A percentile compares a stretch with the other conserved stretches of the same genome.
These are phyloP conservation scores for Agelas oroides DNA, from an alignment of 37 sponge, comb jelly and placozoan genomes.

Conservation along the genomic window DNA sequence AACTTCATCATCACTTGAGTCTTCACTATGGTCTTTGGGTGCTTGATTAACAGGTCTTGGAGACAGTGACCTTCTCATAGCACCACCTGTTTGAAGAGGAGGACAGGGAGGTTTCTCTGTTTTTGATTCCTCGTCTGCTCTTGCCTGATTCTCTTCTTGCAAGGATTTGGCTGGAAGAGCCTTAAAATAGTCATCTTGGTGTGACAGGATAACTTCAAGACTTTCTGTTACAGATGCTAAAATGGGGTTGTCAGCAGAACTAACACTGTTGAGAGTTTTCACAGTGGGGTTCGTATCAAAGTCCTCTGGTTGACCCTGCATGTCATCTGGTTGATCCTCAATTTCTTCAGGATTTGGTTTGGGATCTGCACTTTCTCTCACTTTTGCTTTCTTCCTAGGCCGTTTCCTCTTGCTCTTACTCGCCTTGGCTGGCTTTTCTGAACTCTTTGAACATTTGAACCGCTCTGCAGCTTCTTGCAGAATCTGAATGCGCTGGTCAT, in stretches of 20 bases:
- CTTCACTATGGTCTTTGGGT: neutral
- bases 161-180: neutral
- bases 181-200: neutral
- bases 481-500: neutral
- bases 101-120: too few species aligned
- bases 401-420: too few species aligned
- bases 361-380: neutral
- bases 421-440: too few species aligned
- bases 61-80: too few species aligned
- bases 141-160: neutral
- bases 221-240: too few species aligned
- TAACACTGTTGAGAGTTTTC: neutral
- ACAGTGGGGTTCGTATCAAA: neutral
- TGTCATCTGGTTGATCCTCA: neutral
- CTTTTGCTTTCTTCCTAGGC: neutral
- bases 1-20: too few species aligned
- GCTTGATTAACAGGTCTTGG: neutral
- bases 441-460: neutral
- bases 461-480: conserved; percentile 8
- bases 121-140: neutral
- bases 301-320: neutral
- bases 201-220: neutral
- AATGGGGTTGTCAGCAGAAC: too few species aligned
- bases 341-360: neutral
- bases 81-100: too few species aligned